Evolutionary conservation across 2,797 vertebrate genomes (phyloP), one percentile per base, ranked within the genome.

Genomic region (Lagorchestes hirsutus): DNA sequence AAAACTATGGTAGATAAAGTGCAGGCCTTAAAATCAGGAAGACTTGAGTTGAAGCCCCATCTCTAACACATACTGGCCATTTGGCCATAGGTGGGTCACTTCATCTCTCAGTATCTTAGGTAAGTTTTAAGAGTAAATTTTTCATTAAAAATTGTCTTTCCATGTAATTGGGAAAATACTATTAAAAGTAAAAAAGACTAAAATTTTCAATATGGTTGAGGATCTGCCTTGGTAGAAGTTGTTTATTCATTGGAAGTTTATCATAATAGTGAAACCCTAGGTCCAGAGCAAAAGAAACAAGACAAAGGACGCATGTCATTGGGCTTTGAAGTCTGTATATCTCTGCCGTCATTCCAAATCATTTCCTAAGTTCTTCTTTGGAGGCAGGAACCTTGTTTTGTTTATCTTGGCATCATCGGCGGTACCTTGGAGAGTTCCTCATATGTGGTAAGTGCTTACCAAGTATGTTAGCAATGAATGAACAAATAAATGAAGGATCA

Each of bases 341-440:
- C 59, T n/a, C 62, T 46, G 74, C 31, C 12, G 14, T 87, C 40
- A 87, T 46, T 46, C 22, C n/a, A 82, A 82, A 40, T 40, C 11
- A 87, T 87, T 87, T 46, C 74, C 74, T n/a, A 34, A 92, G 13
- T 92, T 5, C 8, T 93, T 5, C 6, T 0, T n/a, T 82, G 46
- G 55, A 16, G 92, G 91, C 55, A 91, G 4, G 3, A 90, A 29
- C 31, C 92, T 54, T 92, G n/a, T 40, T 94, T 95, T 34, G 40
- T 94, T 95, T 40, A 54, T 18, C 91, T 96, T 92, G 92, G 92
- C 13, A 67, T 90, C 55, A 4, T 11, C 92, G 94, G 46, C 28
- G 27, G 3, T 50, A 18, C 22, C 40, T 46, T 46, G 22, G n/a
- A 40, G 67, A 40, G 18, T 90, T 29, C 34, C 55, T 90, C 6